Evolutionary conservation across 2,113 vertebrate species (phyloP), one percentile per base, ranked within the genome.

Genomic region (Nibea albiflora): DNA sequence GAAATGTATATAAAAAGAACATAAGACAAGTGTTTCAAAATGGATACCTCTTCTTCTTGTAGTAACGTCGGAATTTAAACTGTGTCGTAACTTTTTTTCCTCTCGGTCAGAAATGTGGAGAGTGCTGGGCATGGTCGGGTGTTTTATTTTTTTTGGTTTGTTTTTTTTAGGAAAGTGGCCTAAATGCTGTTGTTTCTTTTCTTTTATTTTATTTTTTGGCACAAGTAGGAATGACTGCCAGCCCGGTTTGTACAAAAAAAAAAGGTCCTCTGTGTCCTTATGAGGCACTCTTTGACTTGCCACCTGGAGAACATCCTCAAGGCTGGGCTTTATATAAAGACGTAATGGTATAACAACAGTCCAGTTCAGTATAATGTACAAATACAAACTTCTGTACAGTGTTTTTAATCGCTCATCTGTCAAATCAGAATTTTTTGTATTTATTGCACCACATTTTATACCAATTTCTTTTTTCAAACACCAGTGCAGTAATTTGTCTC

Each of bases 401-500:
- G 93, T 95, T 94, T 93, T 92, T 93, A 94, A 92, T 90, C 83
- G 70, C 89, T 93, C 91, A 93, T 94, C 85, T 84, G 83, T 92
- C 90, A 87, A 85, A 91, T 90, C 86, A 35, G 82, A 78, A 86
- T 82, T 68, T 90, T 92, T 93, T 93, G 86, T 92, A 92, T 92
- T 94, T 90, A 90, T 92, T 83, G 73, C 90, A 92, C 90, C 91
- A 88, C 90, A 85, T 93, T 93, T 94, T 93, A 91, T 92, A 93
- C 88, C 69, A 80, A 62, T 92, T 92, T 91, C 69, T 84, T 92
- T 92, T 92, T 89, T 88, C 84, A 87, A 82, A 90, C 90, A 93
- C 92, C 87, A 90, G 89, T 92, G 90, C 90, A 93, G 89, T 93
- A 89, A 82, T 80, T 78, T 71, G 62, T 85, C 86, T 92, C 85